These are phyloP conservation scores for Semotilus atromaculatus DNA, from an alignment of 2,797 vertebrate species.

Conservation along the genomic window DNA sequence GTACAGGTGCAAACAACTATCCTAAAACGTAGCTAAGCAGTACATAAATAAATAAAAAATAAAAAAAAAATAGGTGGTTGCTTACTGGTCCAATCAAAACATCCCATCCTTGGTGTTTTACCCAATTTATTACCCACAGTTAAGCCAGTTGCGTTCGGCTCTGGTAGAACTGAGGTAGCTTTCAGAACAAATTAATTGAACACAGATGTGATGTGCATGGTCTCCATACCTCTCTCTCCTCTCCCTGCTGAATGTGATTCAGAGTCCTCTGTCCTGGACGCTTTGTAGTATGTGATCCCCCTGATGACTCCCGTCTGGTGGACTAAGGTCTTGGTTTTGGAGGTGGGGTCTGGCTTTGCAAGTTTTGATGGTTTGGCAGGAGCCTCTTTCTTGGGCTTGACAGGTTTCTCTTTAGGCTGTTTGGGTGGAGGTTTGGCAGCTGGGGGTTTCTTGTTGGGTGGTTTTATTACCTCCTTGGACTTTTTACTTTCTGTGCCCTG, in stretches of 20 bases:
- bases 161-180: background rate
- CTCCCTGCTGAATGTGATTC: conserved; percentile 70
- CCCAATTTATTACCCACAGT: background rate
- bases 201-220: conserved; percentile 25
- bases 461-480: conserved; percentile 78
- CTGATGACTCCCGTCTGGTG: conserved; percentile 88
- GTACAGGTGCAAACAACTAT: conserved; percentile 29
- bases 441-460: conserved; percentile 79
- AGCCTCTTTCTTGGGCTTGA: conserved; percentile 88
- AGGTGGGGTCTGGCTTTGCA: conserved; percentile 75
- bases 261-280: conserved; percentile 71
- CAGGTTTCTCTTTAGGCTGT: conserved; percentile 83
- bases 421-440: conserved; percentile 72
- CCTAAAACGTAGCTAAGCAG: background rate
- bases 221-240: conserved; percentile 71
- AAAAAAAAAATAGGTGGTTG: background rate
- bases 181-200: conserved; percentile 19
- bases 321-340: conserved; percentile 79
- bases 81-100: background rate
- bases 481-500: conserved; percentile 83
- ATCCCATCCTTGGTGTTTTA: background rate
- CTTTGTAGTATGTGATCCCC: conserved; percentile 96
- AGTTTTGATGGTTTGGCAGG: conserved; percentile 68
- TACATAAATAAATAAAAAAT: background rate
- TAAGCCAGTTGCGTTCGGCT: background rate